Base-by-base conservation (phyloP, 2,113 vertebrate species). In the Coptodon bakossiorum region DNA sequence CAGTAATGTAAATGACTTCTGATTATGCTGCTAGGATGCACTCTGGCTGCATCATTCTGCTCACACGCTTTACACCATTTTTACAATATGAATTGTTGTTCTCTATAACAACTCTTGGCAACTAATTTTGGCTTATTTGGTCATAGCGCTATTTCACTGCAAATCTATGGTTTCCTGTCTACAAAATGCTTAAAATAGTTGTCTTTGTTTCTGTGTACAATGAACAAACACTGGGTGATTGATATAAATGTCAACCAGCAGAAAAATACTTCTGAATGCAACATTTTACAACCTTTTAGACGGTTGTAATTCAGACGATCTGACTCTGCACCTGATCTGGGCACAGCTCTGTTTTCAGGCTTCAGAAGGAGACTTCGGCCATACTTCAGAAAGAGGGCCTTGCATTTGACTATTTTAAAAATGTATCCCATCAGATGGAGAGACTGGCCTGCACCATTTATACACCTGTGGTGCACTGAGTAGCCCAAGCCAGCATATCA, bases 121-220 rank as follows among this genome's bases (percentile, higher is more conserved):
- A 45, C 40, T 36, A 81, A 81, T 24, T 27, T 12, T 83, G 52
- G n/a, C 83, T 38, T 31, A 13, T 24, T 5, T 14, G 11, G 6
- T 90, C 78, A 59, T 9, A 29, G 54, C 29, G 6, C 24, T 63
- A n/a, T 17, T 71, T 38, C 76, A 78, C 40, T 3, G 80, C 36
- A 89, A 79, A 86, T 50, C 53, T 40, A 43, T 38, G 6, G 19
- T 83, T 93, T 94, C 81, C 19, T 88, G 89, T 29, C 40, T 43
- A 57, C 14, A 53, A 52, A 38, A 63, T 40, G 8, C 22, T 80
- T 36, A 57, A 68, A 57, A 90, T 54, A 7, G 71, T 71, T 76
- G 38, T 11, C 5, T 56, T 24, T 61, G 24, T 27, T n/a, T 88
- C 17, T 45, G n/a, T 83, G 9, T 27, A 43, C 27, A 29, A 78